Percentiles rank a stretch among this genome's conserved stretches.
phyloP scores from a whole-genome alignment of 2,797 vertebrate species.

The Pelobates cultripes region DNA sequence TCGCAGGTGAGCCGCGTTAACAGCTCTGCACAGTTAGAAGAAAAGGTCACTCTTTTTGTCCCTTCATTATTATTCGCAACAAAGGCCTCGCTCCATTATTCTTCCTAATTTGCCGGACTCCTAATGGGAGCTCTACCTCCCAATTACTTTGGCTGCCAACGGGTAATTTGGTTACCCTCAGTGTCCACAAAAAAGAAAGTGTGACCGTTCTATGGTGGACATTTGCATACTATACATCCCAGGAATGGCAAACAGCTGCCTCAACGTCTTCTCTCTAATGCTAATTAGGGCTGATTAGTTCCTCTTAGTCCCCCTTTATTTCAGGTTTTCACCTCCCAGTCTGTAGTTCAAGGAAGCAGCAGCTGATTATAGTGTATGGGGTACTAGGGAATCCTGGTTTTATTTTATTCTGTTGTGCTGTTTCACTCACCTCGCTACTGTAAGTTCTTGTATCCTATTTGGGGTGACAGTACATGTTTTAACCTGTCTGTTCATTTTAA shows the following conservation, averaged over 20 bases:
- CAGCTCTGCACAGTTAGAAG: slow-evolving; percentile 71
- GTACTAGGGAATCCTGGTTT: not conserved
- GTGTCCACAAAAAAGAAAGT: slow-evolving; percentile 78
- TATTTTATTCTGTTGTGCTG: too few species aligned
- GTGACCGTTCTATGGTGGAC: slow-evolving; percentile 76
- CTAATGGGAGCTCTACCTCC: slow-evolving; percentile 83
- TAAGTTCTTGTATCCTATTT: too few species aligned
- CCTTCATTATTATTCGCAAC: slow-evolving; percentile 78
- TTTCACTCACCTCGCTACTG: too few species aligned
- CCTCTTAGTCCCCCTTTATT: slow-evolving; percentile 58
- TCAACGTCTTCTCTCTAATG: slow-evolving; percentile 73
- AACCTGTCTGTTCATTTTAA: too few species aligned
- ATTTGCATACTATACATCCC: slow-evolving; percentile 83
- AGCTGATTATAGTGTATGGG: slow-evolving; percentile 66
- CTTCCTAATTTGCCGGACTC: slow-evolving; percentile 83
- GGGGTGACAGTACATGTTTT: too few species aligned
- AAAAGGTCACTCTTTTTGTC: slow-evolving; percentile 76
- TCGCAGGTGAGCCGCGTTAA: slow-evolving; percentile 70
- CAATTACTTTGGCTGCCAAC: slow-evolving; percentile 83
- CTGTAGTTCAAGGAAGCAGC: slow-evolving; percentile 69
- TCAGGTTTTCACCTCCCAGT: slow-evolving; percentile 69
- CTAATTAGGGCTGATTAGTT: slow-evolving; percentile 83
- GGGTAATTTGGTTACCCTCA: slow-evolving; percentile 82
- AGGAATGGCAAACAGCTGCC: slow-evolving; percentile 81
- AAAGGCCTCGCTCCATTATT: slow-evolving; percentile 80